Evolutionary conservation across 1,140 invertebrate genomes (phyloP), one percentile per base, ranked within the genome.

Genomic region (Aporrectodea caliginosa): DNA sequence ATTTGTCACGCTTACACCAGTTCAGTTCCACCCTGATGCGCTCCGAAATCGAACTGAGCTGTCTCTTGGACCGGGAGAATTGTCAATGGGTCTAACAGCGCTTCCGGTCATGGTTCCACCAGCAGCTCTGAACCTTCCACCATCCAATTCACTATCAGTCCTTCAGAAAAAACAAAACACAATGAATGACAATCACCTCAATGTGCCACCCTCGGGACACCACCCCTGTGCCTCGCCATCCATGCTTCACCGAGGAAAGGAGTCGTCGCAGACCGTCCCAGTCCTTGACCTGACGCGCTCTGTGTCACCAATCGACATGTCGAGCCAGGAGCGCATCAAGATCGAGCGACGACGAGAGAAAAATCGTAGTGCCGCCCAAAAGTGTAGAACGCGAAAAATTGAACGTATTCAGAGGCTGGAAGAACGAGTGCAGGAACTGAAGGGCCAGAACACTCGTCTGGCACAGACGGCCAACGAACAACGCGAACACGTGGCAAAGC

Each of bases 351-450:
- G 99, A 88, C 87, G 97, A 31, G 94, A 96, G 83, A 91, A 97
- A 78, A 99, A 99, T 89, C 91, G 97, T 78, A 91, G 98, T 27
- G 97, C 97, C 2, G 97, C 97, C 0, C 95, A 95, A 58, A 99
- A 99, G 85, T 99, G 97, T 87, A 91, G 97, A 79, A 93, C 93
- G 81, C 91, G 96, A 77, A 99, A 99, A 88, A 90, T 98, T 30
- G 97, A 99, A 87, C 91, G 95, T 73, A 99, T 99, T 81, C 93
- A 95, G 1, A 93, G 93, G 84, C 90, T 99, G 58, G 88, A 88
- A 81, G 95, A 97, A 80, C 95, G 95, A 97, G 96, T 99, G 0
- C 94, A 95, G 86, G 84, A 93, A 31, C 89, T 98, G 32, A 98
- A 98, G 89, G 92, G 91, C 78, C 95, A 98, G 88, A 98, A 98